phyloP scores from a whole-genome alignment of 1,140 invertebrate species.

The Portunus trituberculatus region DNA sequence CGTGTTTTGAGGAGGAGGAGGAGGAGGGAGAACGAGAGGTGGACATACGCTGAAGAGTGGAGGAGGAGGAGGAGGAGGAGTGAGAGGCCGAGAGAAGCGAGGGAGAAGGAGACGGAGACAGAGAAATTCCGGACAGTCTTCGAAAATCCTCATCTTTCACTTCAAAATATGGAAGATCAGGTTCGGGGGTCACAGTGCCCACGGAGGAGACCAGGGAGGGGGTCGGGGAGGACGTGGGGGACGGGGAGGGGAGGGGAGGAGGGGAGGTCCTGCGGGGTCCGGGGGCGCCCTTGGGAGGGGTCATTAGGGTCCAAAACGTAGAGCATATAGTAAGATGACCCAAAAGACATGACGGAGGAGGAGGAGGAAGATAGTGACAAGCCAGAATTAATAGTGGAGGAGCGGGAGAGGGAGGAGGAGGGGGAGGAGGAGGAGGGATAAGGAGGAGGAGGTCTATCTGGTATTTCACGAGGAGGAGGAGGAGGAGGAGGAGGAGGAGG shows the following conservation, averaged over 20 bases:
- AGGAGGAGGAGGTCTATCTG: not conserved
- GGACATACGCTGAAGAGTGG: not conserved
- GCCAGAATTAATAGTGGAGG: constrained; percentile 54
- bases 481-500: constrained; percentile 74
- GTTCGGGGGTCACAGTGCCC: constrained; percentile 70
- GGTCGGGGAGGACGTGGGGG: constrained; percentile 59
- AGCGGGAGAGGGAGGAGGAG: constrained; percentile 53
- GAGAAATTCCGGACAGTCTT: constrained; percentile 64
- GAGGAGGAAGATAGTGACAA: constrained; percentile 67
- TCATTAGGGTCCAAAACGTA: constrained; percentile 75
- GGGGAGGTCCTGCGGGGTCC: constrained; percentile 65
- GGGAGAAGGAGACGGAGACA: not conserved
- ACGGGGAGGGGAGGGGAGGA: constrained; percentile 73
- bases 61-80: not conserved
- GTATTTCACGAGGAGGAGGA: not conserved
- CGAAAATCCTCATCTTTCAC: constrained; percentile 72
- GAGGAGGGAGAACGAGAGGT: not conserved
- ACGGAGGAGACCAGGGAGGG: constrained; percentile 21
- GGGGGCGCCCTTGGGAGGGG: constrained; percentile 44
- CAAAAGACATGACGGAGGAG: constrained; percentile 73
- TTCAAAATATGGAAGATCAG: constrained; percentile 76
- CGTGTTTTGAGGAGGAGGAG: not conserved
- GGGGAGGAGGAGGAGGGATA: not conserved
- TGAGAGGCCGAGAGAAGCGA: not conserved
- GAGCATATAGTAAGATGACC: constrained; percentile 75